Base-by-base conservation (phyloP, 1,140 invertebrate genomes). In the Diploscapter pachys region DNA sequence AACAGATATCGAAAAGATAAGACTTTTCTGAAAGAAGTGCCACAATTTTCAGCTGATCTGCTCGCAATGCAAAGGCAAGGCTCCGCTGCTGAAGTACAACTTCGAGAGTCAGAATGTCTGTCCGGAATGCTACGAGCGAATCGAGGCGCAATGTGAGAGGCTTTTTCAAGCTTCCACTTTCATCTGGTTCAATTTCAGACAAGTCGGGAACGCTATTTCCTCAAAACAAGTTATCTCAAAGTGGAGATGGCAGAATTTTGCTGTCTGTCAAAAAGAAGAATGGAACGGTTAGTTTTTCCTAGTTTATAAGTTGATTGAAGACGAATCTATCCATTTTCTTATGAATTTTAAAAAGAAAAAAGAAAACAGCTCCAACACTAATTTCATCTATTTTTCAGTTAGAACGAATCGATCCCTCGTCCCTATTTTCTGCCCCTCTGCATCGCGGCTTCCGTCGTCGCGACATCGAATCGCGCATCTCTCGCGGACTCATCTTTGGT, bases 61-160 rank as follows among this genome's bases (percentile, higher is more conserved):
- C 52, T 66, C 53, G 57, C 53, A 62, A 13, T 74, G 73, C 52
- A 49, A 48, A 11, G 73, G 73, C 5, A 49, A 54, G n/a, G 73
- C 64, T 1, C 73, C 73, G 9, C 50, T 74, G 55, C 9, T 59
- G 3, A 74, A 74, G 50, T 68, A 61, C 50, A 61, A 74, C 4
- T 74, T 68, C 13, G 4, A 5, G 4, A 74, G 70, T 13, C 8
- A 68, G 50, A 50, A 9, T 3, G 73, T 74, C 11, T 74, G 73
- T 56, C 57, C 73, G 9, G 73, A 74, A 56, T 74, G 73, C n/a
- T 74, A 69, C 48, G 73, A 69, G 53, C 31, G 49, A 48, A 65
- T 66, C 11, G 54, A 51, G 8, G 52, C 61, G 8, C 31, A 6
- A 48, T 74, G 73, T 74, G 31, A 70, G 68, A 61, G 52, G 13